Evolutionary conservation across 2,888 invertebrate species (phyloP), one percentile per base, ranked within the genome.

Genomic region (Alsophila aescularia): DNA sequence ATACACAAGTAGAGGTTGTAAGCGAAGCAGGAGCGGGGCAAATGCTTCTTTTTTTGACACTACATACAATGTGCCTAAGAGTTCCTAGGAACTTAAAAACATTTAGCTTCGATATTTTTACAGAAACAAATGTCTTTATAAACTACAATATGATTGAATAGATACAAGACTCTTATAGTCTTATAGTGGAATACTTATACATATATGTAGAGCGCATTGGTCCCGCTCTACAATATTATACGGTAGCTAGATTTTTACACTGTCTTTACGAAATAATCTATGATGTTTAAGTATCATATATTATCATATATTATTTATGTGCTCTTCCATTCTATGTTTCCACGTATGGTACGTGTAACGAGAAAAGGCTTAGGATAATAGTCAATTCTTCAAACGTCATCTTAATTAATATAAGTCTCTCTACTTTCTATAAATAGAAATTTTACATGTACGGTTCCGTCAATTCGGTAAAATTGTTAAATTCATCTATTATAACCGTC

Each of bases 51-150:
- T 69, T 68, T 58, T 73, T 79, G 66, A 78, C 72, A 83, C 78
- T 80, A 81, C 79, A 81, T 81, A 79, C 76, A 79, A 84, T 83
- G 88, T 88, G 88, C 87, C 87, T 88, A 86, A 85, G 77, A 80
- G 86, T 80, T 84, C 70, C 21, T 60, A 66, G 37, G 73, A 73
- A 63, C 84, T 83, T 82, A 75, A 77, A n/a, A 77, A 82, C 75
- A 77, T 70, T 79, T 84, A 85, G 81, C 83, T 81, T 82, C 77
- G 58, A 64, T 62, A 66, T 54, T 63, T 66, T 64, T 63, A 66
- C 66, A 62, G 63, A 52, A 60, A 54, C 47, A 58, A 58, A 31
- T 52, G 39, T 60, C 42, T 59, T 42, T 60, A 44, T 40, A 15
- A 49, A 50, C 27, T 49, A 45, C 50, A 24, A 24, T 24, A 56